Conservation (phyloP, 2,797 vertebrate species). For the Cirrhinus molitorella region DNA sequence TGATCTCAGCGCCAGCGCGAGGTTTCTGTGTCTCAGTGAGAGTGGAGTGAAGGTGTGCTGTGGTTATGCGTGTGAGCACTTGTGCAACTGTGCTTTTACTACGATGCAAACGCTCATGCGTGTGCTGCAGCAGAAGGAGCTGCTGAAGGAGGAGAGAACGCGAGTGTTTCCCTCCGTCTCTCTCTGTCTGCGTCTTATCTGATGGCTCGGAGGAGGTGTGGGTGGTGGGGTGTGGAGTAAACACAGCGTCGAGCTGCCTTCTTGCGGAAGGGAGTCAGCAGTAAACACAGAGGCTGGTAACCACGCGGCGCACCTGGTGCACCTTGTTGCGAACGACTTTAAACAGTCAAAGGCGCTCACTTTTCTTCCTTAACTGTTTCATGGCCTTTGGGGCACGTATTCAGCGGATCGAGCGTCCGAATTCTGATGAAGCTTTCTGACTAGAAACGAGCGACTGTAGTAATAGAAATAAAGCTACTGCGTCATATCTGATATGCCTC, state of each 20-base stretch:
- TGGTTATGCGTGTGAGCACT: slow-evolving; percentile 53
- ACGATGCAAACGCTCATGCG: slow-evolving; percentile 20
- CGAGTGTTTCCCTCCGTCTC: slow-evolving; percentile 66
- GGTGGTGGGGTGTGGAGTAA: slow-evolving; percentile 51
- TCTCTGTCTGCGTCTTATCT: slow-evolving; percentile 69
- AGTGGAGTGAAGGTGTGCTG: slow-evolving; percentile 54
- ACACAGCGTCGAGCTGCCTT: slow-evolving; percentile 65
- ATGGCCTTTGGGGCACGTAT: too few relatives aligned
- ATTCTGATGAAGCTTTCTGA: too few relatives aligned
- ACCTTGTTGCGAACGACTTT: slow-evolving; percentile 76
- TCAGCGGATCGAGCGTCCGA: neutral
- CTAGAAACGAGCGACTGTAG: neutral
- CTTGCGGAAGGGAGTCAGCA: slow-evolving; percentile 82
- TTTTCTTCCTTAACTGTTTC: slow-evolving; percentile 77
- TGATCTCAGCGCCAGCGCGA: slow-evolving; percentile 53
- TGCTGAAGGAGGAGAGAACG: slow-evolving; percentile 50
- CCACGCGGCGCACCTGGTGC: slow-evolving; percentile 86
- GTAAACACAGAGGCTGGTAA: slow-evolving; percentile 85
- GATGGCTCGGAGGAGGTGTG: slow-evolving; percentile 67
- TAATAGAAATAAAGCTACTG: neutral
- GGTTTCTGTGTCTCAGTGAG: slow-evolving; percentile 36
- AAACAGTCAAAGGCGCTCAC: slow-evolving; percentile 74
- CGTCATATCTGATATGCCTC: too few relatives aligned
- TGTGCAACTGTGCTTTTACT: slow-evolving; percentile 35
- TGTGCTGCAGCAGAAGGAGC: neutral